Percentiles rank a stretch among this genome's conserved stretches.
phyloP scores from a whole-genome alignment of 2,888 invertebrate genomes.

The Eristalinus aeneus region DNA sequence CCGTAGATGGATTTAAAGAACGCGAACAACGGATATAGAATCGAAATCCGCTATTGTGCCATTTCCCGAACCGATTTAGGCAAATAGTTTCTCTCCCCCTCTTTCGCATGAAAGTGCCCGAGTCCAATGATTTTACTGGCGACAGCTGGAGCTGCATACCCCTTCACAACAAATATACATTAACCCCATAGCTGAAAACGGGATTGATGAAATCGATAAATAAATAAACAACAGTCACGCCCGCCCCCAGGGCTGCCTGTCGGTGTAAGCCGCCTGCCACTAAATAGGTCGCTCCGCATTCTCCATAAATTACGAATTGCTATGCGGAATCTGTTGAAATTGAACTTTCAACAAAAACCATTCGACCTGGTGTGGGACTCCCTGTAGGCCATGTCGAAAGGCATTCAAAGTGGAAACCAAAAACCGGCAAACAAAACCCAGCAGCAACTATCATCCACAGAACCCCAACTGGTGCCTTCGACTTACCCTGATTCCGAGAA shows the following conservation, averaged over 20 bases:
- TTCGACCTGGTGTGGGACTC: no score
- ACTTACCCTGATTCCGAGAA: no score
- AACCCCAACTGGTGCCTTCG: neutral
- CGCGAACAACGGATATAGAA: no score
- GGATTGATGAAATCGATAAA: neutral
- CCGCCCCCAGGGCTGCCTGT: neutral
- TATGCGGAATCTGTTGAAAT: neutral
- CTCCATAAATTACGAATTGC: neutral
- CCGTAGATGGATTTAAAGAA: no score
- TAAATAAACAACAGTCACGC: neutral
- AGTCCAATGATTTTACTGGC: neutral
- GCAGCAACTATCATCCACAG: neutral
- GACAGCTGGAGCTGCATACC: neutral
- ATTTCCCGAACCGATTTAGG: no score
- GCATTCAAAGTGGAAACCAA: neutral
- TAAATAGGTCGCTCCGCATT: neutral
- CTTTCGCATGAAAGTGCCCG: no score
- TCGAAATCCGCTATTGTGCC: neutral
- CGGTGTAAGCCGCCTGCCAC: neutral
- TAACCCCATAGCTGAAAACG: neutral
- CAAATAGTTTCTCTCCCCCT: no score
- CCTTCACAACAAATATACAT: neutral
- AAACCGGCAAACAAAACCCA: neutral
- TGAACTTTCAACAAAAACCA: neutral
- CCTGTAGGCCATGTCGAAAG: neutral